A percentile compares a stretch with the other conserved stretches of the same genome.
These are phyloP conservation scores for Neodiprion lecontei DNA, from an alignment of 1,140 invertebrate species.

Conservation along the genomic window DNA sequence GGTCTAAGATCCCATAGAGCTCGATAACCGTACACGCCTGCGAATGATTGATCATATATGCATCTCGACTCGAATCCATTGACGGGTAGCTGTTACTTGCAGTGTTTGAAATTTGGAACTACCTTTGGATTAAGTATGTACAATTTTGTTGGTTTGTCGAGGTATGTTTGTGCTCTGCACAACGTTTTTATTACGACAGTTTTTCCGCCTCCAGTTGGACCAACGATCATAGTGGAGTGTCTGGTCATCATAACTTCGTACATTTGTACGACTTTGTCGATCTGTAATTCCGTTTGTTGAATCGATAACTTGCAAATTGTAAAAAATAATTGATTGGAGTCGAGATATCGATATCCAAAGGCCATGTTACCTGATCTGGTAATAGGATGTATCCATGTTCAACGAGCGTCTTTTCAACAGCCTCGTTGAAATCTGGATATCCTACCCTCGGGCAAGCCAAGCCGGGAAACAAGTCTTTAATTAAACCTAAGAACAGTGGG, in stretches of 20 bases:
- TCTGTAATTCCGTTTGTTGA: conserved; percentile 56
- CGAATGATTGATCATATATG: conserved; percentile 31
- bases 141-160: conserved; percentile 80
- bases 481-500: conserved; percentile 85
- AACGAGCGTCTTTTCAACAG: conserved; percentile 72
- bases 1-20: conserved; percentile 88
- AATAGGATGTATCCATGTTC: conserved; percentile 77
- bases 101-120: conserved; percentile 31
- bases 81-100: neutral
- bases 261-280: conserved; percentile 88
- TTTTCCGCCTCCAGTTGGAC: conserved; percentile 91
- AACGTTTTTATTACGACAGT: conserved; percentile 84
- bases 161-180: conserved; percentile 73
- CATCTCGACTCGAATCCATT: conserved; percentile 20
- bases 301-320: conserved; percentile 9
- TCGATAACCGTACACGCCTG: conserved; percentile 87
- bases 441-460: conserved; percentile 84
- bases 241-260: conserved; percentile 94
- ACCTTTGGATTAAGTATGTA: conserved; percentile 84
- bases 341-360: conserved; percentile 38
- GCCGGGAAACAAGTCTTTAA: conserved; percentile 88
- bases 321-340: conserved; percentile 33
- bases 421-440: conserved; percentile 84
- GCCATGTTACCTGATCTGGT: conserved; percentile 73
- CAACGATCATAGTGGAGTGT: conserved; percentile 90